Base-by-base conservation (phyloP, 2,113 vertebrate genomes). In the Rhinolophus ferrumequinum region DNA sequence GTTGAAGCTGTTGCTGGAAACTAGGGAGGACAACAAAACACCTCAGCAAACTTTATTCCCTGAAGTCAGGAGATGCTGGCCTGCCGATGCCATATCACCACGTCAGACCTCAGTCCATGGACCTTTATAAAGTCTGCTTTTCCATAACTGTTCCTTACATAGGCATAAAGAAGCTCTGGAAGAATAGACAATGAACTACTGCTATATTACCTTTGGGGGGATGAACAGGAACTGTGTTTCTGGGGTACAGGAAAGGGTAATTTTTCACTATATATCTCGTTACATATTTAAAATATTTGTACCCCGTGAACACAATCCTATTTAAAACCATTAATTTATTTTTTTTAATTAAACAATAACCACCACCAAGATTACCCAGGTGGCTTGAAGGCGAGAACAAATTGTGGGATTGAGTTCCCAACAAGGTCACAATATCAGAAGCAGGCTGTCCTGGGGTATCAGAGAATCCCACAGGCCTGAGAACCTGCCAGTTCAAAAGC, bases 121-220 rank as follows among this genome's bases (percentile, higher is more conserved):
- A 99, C 98, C 93, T 99, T 99, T 99, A 99, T 72, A 99, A 98
- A 90, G 97, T 96, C 96, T 99, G 98, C 67, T 98, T 98, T 98
- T 99, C 98, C 99, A 99, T 99, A 56, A 10, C 16, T 47, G 30
- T 30, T 60, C 47, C 35, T 96, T 26, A 44, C 1, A n/a, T 4
- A 50, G 1, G 7, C 24, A 87, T n/a, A 64, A 30, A 67, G 64
- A 47, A 80, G 41, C 47, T 76, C 56, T 80, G 8, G 2, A 69
- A 80, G 58, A 67, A 72, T 28, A 30, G 22, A 35, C 22, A 33
- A 21, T 33, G 50, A 88, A 38, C 4, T 19, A 44, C 12, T 50
- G 26, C 50, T 41, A 62, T 2, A n/a, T 38, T 69, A 18, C 28
- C 75, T 90, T 60, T 69, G 18, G 38, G 52, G 8, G 13, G 19